These are phyloP conservation scores for Eustalomyia histrio DNA, from an alignment of 2,888 invertebrate species.

Conservation along the genomic window DNA sequence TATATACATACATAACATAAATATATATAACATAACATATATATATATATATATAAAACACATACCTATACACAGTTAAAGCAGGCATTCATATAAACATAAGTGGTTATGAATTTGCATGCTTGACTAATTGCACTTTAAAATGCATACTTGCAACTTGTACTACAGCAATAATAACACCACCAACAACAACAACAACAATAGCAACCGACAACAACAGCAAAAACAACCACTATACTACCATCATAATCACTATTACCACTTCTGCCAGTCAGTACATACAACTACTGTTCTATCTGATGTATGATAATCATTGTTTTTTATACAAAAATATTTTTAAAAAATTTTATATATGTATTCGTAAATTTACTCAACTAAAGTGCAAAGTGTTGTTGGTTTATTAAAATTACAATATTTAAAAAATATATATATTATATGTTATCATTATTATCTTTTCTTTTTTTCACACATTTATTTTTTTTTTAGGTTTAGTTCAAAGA, in stretches of 20 bases:
- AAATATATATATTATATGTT: conserved; percentile 21
- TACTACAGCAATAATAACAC: conserved; percentile 32
- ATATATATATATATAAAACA: neutral
- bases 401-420: conserved; percentile 26
- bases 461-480: conserved; percentile 7
- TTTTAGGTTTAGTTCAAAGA: conserved; percentile 6
- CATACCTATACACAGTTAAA: conserved; percentile 3
- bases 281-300: neutral
- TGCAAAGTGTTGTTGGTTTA: conserved; percentile 57
- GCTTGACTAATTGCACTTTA: conserved; percentile 62
- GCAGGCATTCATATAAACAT: conserved; percentile 47
- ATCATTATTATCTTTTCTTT: conserved; percentile 20
- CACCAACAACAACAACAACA: conserved; percentile 37
- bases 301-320: neutral
- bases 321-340: neutral
- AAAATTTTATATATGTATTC: neutral
- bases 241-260: conserved; percentile 30
- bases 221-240: neutral
- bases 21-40: neutral
- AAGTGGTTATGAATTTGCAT: conserved; percentile 61
- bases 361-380: conserved; percentile 53
- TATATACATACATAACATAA: neutral
- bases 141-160: conserved; percentile 35
- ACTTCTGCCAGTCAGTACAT: conserved; percentile 22
- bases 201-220: conserved; percentile 16